Conservation (phyloP, 2,797 vertebrate genomes). For the Syngnathus acus region DNA sequence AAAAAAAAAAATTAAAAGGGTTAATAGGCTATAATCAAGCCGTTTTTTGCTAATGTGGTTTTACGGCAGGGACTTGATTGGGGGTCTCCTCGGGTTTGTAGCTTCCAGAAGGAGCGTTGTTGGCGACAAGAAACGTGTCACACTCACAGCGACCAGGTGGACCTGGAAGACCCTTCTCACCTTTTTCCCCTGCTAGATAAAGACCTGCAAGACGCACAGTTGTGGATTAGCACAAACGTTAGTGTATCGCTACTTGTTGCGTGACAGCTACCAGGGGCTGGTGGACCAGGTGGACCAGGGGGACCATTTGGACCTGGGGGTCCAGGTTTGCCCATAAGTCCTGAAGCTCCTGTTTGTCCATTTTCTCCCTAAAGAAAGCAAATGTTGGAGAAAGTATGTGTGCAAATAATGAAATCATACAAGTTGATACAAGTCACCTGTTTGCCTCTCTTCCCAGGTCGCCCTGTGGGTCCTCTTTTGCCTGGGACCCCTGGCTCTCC, state of each 20-base stretch:
- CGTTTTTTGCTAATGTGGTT: slow-evolving; percentile 9
- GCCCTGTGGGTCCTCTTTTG: slow-evolving; percentile 84
- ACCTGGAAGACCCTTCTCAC: slow-evolving; percentile 83
- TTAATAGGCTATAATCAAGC: background rate
- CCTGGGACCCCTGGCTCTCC: slow-evolving; percentile 79
- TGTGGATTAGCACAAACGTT: background rate
- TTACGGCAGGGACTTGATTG: slow-evolving; percentile 81
- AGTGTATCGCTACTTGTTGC: background rate
- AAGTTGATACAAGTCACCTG: slow-evolving; percentile 59
- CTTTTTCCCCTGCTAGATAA: slow-evolving; percentile 84
- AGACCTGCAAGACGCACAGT: slow-evolving; percentile 65
- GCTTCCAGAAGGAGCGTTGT: slow-evolving; percentile 73
- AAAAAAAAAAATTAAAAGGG: background rate
- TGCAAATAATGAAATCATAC: too few species aligned
- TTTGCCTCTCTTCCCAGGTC: slow-evolving; percentile 91
- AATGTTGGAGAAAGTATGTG: background rate
- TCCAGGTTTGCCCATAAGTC: slow-evolving; percentile 80
- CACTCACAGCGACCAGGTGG: slow-evolving; percentile 84
- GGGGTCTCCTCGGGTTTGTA: slow-evolving; percentile 65
- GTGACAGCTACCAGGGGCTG: slow-evolving; percentile 74
- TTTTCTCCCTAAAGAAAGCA: slow-evolving; percentile 75
- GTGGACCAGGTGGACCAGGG: slow-evolving; percentile 80
- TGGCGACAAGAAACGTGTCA: slow-evolving; percentile 57
- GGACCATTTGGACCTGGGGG: slow-evolving; percentile 77
- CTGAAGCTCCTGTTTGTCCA: slow-evolving; percentile 73